A percentile compares a stretch with the other conserved stretches of the same genome.
These are phyloP conservation scores for Ypsolopha sequella DNA, from an alignment of 2,888 invertebrate species.

Conservation along the genomic window DNA sequence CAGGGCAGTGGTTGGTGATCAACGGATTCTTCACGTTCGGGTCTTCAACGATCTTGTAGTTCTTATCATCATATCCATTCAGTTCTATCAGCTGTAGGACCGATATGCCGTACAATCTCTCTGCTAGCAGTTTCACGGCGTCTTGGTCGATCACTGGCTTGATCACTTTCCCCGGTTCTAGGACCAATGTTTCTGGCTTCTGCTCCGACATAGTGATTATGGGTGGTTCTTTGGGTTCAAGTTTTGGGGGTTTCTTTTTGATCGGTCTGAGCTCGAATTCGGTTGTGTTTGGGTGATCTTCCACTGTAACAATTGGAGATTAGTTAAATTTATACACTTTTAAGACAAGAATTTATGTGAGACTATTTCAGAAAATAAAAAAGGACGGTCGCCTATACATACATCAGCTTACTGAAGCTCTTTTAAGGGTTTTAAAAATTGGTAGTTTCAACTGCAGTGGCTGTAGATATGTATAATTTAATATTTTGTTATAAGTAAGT, in stretches of 20 bases:
- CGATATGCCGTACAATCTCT: conserved; percentile 73
- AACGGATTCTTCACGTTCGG: conserved; percentile 72
- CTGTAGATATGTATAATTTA: too few relatives aligned
- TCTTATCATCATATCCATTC: conserved; percentile 84
- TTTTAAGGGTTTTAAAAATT: too few relatives aligned
- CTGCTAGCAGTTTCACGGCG: conserved; percentile 61
- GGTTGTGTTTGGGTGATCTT: conserved; percentile 1
- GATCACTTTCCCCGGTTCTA: conserved; percentile 70
- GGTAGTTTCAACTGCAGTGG: too few relatives aligned
- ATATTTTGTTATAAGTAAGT: too few relatives aligned
- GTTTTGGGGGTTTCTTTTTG: conserved; percentile 2
- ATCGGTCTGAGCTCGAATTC: conserved; percentile 8
- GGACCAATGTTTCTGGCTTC: conserved; percentile 10
- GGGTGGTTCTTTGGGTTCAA: neutral
- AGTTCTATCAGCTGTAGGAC: conserved; percentile 71
- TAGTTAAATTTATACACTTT: neutral
- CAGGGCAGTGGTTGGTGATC: conserved; percentile 59
- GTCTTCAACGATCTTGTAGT: conserved; percentile 75
- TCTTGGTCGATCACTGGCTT: conserved; percentile 68
- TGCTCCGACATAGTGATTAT: conserved; percentile 27
- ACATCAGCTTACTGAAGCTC: too few relatives aligned
- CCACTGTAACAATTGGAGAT: neutral
- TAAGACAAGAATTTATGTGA: neutral
- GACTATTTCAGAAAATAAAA: neutral
- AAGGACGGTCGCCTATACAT: too few relatives aligned